A percentile compares a stretch with the other conserved stretches of the same genome.
Evolutionary conservation across 23 tunicate species (phyloP).

Genomic region (Corella eumyota): DNA sequence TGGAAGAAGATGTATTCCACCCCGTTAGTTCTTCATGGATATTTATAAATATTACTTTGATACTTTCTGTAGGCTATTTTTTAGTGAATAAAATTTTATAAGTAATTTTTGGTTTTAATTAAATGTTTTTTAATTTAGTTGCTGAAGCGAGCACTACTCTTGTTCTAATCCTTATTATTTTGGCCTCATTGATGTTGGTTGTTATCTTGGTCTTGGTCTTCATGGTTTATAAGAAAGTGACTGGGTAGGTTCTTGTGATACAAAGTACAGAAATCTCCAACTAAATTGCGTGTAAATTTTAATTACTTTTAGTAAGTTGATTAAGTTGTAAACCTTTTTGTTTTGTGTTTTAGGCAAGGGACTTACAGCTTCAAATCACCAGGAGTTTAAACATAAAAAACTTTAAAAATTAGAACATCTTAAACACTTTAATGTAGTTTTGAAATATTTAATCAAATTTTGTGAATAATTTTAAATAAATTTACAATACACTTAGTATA

Average conservation of each 20-base stretch:
- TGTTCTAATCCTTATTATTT: conserved; percentile 44
- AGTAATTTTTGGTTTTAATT: not conserved
- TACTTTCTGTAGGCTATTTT: not conserved
- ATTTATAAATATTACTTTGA: not conserved
- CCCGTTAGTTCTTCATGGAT: not conserved
- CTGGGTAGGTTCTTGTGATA: conserved; percentile 23
- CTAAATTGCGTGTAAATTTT: too few relatives aligned
- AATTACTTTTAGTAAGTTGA: too few relatives aligned
- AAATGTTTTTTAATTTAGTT: conserved; percentile 14
- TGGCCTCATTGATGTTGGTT: conserved; percentile 42
- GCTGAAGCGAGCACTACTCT: conserved; percentile 12
- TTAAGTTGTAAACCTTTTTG: too few relatives aligned
- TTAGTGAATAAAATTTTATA: not conserved
- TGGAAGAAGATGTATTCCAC: conserved; percentile 29
- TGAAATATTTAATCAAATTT: too few relatives aligned
- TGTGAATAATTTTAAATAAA: too few relatives aligned
- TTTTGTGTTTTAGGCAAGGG: too few relatives aligned
- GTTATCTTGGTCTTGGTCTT: conserved; percentile 28
- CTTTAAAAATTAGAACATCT: too few relatives aligned
- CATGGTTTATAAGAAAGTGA: conserved; percentile 34
- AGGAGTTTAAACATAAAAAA: too few relatives aligned
- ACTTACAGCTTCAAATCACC: too few relatives aligned
- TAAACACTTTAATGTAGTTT: too few relatives aligned
- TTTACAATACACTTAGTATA: too few relatives aligned
- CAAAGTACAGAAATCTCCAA: too few relatives aligned